Evolutionary conservation across 2,888 invertebrate species (phyloP).

Genomic region (Pyrgus malvae): DNA sequence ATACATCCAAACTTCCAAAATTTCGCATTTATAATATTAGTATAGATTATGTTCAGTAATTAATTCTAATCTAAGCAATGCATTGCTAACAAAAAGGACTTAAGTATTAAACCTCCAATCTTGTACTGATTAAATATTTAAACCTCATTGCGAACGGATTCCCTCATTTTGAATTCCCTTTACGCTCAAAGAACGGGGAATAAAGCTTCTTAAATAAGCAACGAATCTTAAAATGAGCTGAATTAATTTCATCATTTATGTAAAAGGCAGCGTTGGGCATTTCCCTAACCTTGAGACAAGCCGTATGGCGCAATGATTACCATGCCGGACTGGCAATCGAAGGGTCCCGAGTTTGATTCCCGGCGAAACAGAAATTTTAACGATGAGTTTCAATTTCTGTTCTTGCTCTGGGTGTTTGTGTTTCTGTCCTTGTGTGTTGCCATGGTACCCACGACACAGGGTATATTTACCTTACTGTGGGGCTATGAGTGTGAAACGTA

Average conservation of each 20-base stretch:
- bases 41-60: no score
- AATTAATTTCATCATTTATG: slow-evolving; percentile 7
- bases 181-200: background rate
- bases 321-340: no score
- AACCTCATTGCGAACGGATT: background rate
- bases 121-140: background rate
- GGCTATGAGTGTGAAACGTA: no score
- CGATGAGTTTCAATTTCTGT: no score
- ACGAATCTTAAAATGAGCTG: slow-evolving; percentile 8
- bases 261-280: background rate
- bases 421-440: no score
- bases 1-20: no score
- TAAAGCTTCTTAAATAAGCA: slow-evolving; percentile 12
- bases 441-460: no score
- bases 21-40: no score
- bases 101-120: background rate
- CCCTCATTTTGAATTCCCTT: slow-evolving; percentile 8
- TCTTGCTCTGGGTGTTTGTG: no score
- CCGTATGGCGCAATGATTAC: background rate
- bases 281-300: background rate
- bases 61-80: background rate
- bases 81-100: background rate
- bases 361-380: no score
- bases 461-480: no score
- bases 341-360: no score